phyloP scores from a whole-genome alignment of 2,797 vertebrate genomes.

The Podarcis siculus region DNA sequence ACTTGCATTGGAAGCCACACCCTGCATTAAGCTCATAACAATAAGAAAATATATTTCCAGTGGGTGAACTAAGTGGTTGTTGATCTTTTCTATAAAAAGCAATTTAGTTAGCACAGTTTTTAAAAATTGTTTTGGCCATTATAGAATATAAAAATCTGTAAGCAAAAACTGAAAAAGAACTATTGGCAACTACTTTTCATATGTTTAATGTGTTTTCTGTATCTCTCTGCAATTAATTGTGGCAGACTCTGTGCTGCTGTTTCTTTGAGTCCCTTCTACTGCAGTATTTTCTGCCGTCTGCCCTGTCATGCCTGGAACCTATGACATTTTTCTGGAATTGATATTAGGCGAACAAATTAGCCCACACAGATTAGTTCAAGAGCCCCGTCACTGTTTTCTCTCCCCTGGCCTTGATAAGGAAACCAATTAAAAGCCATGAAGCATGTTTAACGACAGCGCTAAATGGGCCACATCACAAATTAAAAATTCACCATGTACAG shows the following conservation, averaged over 20 bases:
- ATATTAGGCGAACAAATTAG: slow-evolving; percentile 63
- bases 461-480: slow-evolving; percentile 70
- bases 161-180: background rate
- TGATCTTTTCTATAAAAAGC: background rate
- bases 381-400: background rate
- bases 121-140: background rate
- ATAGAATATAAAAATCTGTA: background rate
- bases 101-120: background rate
- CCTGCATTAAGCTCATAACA: background rate
- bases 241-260: background rate
- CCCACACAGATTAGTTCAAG: slow-evolving; percentile 40
- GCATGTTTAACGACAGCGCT: slow-evolving; percentile 75
- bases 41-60: background rate
- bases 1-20: background rate
- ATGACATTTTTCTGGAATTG: slow-evolving; percentile 54
- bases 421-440: slow-evolving; percentile 74
- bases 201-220: background rate
- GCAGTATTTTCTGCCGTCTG: background rate
- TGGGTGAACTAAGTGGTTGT: background rate
- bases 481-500: slow-evolving; percentile 71
- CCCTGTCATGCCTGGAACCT: slow-evolving; percentile 39
- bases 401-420: slow-evolving; percentile 74
- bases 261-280: background rate
- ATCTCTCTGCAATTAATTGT: background rate
- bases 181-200: background rate